Percentiles rank a stretch among this genome's conserved stretches.
These are phyloP conservation scores for Apamea sordens DNA, from an alignment of 2,888 invertebrate genomes.

Conservation along the genomic window DNA sequence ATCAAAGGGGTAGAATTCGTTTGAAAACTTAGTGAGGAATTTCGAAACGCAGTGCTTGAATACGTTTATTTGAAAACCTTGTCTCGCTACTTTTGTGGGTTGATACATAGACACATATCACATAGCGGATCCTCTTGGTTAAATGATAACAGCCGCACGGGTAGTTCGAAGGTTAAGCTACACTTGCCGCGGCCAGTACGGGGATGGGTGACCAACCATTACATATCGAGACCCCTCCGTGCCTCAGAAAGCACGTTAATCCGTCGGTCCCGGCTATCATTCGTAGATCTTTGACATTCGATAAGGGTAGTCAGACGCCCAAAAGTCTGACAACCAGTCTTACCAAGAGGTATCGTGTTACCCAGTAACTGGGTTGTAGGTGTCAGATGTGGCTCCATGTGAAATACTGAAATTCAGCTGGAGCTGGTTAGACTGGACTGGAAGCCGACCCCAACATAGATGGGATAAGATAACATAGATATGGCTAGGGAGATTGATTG, in stretches of 20 bases:
- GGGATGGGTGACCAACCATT: not conserved
- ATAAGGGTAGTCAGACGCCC: not conserved
- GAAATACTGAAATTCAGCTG: not conserved
- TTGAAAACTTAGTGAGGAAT: constrained; percentile 7
- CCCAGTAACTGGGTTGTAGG: not conserved
- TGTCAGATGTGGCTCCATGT: not conserved
- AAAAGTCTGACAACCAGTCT: not conserved
- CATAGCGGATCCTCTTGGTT: not conserved
- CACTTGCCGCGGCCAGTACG: not conserved
- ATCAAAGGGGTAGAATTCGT: constrained; percentile 30
- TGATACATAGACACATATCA: not conserved
- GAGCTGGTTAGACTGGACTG: not conserved
- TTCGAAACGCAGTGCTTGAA: constrained; percentile 13
- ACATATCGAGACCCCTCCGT: not conserved
- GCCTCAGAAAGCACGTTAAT: not conserved
- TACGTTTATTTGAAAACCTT: constrained; percentile 4
- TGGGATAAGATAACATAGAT: too few species aligned
- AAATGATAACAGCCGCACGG: not conserved
- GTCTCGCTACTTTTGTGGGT: constrained; percentile 1
- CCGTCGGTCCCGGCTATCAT: not conserved
- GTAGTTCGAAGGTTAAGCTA: not conserved
- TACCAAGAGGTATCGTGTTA: not conserved
- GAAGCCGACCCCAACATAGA: not conserved
- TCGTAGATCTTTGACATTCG: not conserved
- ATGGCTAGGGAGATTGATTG: not conserved